Percentiles rank a stretch among this genome's conserved stretches.
Conservation (phyloP, 2,113 vertebrate species). For the Solea senegalensis region DNA sequence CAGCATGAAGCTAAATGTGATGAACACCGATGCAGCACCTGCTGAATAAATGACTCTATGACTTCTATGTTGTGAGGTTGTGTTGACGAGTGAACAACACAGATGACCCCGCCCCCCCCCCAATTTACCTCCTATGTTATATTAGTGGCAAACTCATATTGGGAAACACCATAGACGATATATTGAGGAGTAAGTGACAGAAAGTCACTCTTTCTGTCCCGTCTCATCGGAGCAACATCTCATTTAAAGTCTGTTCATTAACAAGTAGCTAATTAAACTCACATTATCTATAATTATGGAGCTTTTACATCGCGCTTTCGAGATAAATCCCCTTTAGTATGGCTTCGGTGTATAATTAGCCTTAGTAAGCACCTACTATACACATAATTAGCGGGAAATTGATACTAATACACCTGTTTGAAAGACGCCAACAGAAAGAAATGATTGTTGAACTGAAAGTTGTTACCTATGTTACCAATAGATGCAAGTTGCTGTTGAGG, state of each 20-base stretch:
- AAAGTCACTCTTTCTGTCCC: slow-evolving; percentile 9
- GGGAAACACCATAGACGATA: slow-evolving; percentile 16
- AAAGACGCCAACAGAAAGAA: slow-evolving; percentile 1
- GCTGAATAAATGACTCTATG: slow-evolving; percentile 40
- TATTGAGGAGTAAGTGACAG: slow-evolving; percentile 39
- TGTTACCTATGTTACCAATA: no score
- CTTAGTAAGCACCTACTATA: slow-evolving; percentile 53
- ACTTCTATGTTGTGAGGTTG: slow-evolving; percentile 12
- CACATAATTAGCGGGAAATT: slow-evolving; percentile 59
- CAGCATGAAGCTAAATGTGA: slow-evolving; percentile 16
- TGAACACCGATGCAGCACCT: background rate
- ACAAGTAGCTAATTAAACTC: slow-evolving; percentile 72
- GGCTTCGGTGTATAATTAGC: slow-evolving; percentile 69
- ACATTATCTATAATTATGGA: slow-evolving; percentile 79
- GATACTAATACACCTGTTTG: slow-evolving; percentile 60
- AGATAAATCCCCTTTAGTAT: slow-evolving; percentile 68
- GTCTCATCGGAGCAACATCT: slow-evolving; percentile 51
- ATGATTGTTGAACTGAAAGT: no score
- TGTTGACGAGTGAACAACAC: slow-evolving; percentile 47
- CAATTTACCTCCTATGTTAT: slow-evolving; percentile 19
- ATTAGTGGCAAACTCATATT: background rate
- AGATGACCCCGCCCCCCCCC: slow-evolving; percentile 4
- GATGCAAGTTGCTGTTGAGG: background rate
- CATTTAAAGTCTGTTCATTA: slow-evolving; percentile 74
- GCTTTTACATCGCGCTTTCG: slow-evolving; percentile 69